Percentiles rank a stretch among this genome's conserved stretches.
Evolutionary conservation across 2,888 invertebrate genomes (phyloP).

Genomic region (Cecidostiba fungosa): DNA sequence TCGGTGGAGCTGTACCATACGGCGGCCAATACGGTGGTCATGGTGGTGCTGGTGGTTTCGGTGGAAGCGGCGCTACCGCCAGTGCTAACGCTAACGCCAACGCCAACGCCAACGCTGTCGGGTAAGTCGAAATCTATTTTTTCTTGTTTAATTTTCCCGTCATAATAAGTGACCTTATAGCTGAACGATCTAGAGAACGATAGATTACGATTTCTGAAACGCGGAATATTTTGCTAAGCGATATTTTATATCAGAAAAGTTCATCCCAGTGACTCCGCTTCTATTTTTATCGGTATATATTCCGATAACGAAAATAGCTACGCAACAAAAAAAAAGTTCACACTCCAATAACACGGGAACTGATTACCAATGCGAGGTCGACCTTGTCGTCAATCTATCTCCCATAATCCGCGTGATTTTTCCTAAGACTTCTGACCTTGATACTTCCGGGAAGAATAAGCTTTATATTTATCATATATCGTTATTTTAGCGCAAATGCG

Average conservation of each 20-base stretch:
- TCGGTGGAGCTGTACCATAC: conserved; percentile 37
- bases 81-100: conserved; percentile 62
- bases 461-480: conserved; percentile 50
- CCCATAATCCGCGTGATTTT: conserved; percentile 3
- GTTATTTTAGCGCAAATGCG: conserved; percentile 38
- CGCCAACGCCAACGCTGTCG: conserved; percentile 24
- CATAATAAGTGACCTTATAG: background rate
- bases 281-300: background rate
- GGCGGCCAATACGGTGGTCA: conserved; percentile 24
- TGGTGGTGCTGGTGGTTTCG: conserved; percentile 39
- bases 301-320: background rate
- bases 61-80: conserved; percentile 56
- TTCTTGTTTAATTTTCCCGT: too few relatives aligned
- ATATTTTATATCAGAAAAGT: conserved; percentile 3
- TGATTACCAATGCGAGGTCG: conserved; percentile 39
- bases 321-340: background rate
- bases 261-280: background rate
- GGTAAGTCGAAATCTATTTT: conserved; percentile 30
- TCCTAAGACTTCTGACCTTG: conserved; percentile 17
- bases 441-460: conserved; percentile 38
- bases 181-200: too few relatives aligned
- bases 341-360: conserved; percentile 26
- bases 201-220: background rate
- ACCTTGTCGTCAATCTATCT: conserved; percentile 27
- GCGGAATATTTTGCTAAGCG: background rate